Evolutionary conservation across 2,888 invertebrate genomes (phyloP), one percentile per base, ranked within the genome.

Genomic region (Lasioglossum calceatum): DNA sequence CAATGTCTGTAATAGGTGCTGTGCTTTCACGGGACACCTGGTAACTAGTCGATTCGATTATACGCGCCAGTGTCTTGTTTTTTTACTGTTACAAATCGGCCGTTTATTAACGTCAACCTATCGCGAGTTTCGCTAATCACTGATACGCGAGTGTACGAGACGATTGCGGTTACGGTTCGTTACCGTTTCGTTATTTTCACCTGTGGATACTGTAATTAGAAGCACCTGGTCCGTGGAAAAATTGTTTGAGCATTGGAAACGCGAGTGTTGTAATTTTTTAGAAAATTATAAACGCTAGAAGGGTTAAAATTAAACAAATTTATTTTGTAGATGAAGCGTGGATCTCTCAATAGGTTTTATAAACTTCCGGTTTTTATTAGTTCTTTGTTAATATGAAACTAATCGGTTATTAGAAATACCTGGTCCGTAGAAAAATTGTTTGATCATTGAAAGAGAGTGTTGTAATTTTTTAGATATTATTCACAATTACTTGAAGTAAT

Each of bases 21-120:
- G 27, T 76, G 86, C 85, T 84, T 76, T 81, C 84, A 79, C 81
- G 67, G 58, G 76, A 87, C 86, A 88, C 86, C 86, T 90, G 84
- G 80, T 47, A 72, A 75, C 81, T 61, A 67, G 70, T 72, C 50
- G 54, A 14, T 14, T 75, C 87, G 71, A 77, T 82, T 77, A 71
- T 76, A 75, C 77, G 71, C 67, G 36, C 44, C 42, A 23, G 70
- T 12, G 44, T 14, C 14, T 27, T 19, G n/a, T 32, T 85, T 76
- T 70, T 79, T 79, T 81, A 64, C 73, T 77, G 73, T 82, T 81
- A 70, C 44, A 67, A 76, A 70, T 82, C 67, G 77, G n/a, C 4
- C 64, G 75, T 76, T 77, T 80, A 85, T 85, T 81, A 85, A 85
- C 84, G 78, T 76, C 67, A 54, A 42, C 19, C 71, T 10, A 47